Percentiles rank a stretch among this genome's conserved stretches.
phyloP scores from a whole-genome alignment of 2,113 vertebrate species.

The Alaudala cheleensis region DNA sequence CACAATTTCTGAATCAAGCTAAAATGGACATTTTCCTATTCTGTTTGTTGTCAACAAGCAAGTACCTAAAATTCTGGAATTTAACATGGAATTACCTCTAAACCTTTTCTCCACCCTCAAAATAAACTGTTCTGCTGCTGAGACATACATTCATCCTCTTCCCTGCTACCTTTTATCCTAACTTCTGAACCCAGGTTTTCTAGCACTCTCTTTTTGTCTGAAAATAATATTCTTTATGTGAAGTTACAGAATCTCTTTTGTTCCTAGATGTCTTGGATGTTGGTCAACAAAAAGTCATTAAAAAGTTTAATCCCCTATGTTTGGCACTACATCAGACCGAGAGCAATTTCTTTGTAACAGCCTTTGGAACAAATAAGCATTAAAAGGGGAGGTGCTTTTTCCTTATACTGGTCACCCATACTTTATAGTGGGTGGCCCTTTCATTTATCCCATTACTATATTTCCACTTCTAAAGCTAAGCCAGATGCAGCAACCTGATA shows the following conservation, averaged over 20 bases:
- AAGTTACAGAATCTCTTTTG: conserved; percentile 53
- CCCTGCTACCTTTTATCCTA: background rate
- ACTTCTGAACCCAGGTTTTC: conserved; percentile 39
- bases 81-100: background rate
- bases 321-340: conserved; percentile 76
- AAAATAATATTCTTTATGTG: conserved; percentile 72
- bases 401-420: conserved; percentile 67
- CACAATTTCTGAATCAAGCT: background rate
- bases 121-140: background rate
- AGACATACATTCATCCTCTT: conserved; percentile 30
- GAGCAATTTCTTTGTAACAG: conserved; percentile 63
- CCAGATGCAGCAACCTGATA: conserved; percentile 63
- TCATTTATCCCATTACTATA: conserved; percentile 52
- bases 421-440: conserved; percentile 75
- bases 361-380: conserved; percentile 72
- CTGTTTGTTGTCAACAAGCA: background rate
- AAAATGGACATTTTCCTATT: background rate
- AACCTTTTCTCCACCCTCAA: background rate
- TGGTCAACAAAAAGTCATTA: conserved; percentile 60
- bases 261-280: conserved; percentile 64
- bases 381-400: background rate
- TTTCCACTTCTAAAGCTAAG: conserved; percentile 65
- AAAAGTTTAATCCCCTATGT: conserved; percentile 58
- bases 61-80: background rate
- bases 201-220: conserved; percentile 43